Evolutionary conservation across 2,113 vertebrate genomes (phyloP), one percentile per base, ranked within the genome.

Genomic region (Hiodon alosoides): DNA sequence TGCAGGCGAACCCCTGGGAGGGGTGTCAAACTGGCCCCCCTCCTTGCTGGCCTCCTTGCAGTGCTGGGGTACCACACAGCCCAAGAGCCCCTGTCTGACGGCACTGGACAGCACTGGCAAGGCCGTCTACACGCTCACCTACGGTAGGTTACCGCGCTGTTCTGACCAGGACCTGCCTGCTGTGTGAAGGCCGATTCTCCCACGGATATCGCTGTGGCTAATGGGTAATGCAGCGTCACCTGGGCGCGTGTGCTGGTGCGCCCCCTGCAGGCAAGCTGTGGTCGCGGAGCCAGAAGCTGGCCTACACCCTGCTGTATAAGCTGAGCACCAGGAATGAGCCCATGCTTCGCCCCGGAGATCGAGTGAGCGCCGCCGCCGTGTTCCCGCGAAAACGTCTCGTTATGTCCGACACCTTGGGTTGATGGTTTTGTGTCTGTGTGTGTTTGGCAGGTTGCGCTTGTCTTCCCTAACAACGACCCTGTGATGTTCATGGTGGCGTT

Each of bases 401-500:
- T 31, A 31, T 31, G 31, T 31, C 31, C 2, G 31, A 31, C 31
- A 31, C 31, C 2, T 31, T 31, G 31, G 31, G 31, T 31, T 31
- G 31, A 2, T 52, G 13, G 31, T 31, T 31, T 13, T 11, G 1
- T 16, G 51, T 5, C 65, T 51, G 50, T 48, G 7, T 11, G 65
- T 11, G 0, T 78, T 71, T 55, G 80, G 79, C n/a, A 98, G 97
- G 96, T 98, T 76, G 97, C 96, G 5, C 94, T 98, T 0, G 96
- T 98, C 67, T 98, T 97, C 85, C 97, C 97, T 2, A 98, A 98
- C 79, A 98, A 92, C 3, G 96, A 98, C 81, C 97, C 97, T 0
- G 95, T 96, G 79, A 96, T 93, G 94, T 98, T 98, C 86, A 95
- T 97, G 93, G 96, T 98, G 84, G 97, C 95, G 0, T 98, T 98